A percentile compares a stretch with the other conserved stretches of the same genome.
Evolutionary conservation across 2,113 vertebrate genomes (phyloP).

Genomic region (Gallinago undulata): DNA sequence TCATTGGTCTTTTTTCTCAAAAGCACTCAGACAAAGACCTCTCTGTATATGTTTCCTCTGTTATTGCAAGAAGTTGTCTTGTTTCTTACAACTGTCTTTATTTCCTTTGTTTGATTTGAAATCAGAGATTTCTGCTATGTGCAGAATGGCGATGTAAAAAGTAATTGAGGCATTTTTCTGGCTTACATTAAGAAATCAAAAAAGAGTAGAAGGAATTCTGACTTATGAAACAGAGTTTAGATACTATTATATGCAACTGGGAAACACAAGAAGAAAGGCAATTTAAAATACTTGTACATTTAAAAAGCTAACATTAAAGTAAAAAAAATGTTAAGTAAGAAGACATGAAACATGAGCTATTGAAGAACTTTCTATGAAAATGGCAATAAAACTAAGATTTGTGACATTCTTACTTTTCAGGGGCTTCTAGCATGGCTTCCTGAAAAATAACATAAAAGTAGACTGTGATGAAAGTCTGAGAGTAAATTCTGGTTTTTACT

Average conservation of each 20-base stretch:
- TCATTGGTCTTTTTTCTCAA: not conserved
- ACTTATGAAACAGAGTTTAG: not conserved
- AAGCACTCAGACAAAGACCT: not conserved
- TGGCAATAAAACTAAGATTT: constrained; percentile 10
- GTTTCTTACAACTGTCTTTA: not conserved
- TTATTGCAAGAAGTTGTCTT: not conserved
- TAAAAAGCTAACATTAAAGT: not conserved
- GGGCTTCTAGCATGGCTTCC: not conserved
- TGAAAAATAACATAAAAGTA: constrained; percentile 19
- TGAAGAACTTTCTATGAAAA: not conserved
- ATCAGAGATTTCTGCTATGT: not conserved
- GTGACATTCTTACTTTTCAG: not conserved
- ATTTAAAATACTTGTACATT: not conserved
- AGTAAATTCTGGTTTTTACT: not conserved
- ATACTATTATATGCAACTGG: not conserved
- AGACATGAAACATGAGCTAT: not conserved
- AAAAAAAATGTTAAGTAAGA: not conserved
- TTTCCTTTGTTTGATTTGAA: constrained; percentile 24
- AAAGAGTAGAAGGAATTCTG: not conserved
- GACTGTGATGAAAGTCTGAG: not conserved
- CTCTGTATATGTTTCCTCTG: not conserved
- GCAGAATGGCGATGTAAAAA: not conserved
- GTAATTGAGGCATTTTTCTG: constrained; percentile 1
- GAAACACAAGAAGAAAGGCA: not conserved
- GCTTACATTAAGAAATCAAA: constrained; percentile 3